Evolutionary conservation across 1,140 invertebrate species (phyloP).

Genomic region (Drosophila kepulauana): DNA sequence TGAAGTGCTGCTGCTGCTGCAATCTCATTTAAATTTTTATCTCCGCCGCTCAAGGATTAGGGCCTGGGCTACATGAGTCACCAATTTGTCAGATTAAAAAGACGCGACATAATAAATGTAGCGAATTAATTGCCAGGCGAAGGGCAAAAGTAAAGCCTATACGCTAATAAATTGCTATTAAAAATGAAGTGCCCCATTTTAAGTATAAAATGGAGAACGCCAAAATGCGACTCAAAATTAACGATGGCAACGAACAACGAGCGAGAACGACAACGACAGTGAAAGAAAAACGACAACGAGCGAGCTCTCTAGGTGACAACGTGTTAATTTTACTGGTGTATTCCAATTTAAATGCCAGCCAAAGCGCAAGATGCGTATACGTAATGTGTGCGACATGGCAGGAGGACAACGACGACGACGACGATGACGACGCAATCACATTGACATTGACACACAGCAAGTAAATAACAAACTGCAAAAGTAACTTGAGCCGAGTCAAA

Average conservation of each 20-base stretch:
- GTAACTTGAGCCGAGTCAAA: background rate
- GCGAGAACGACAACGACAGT: background rate
- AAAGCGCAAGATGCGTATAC: conserved; percentile 24
- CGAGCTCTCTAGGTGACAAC: conserved; percentile 8
- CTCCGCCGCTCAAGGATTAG: conserved; percentile 26
- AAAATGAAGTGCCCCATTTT: conserved; percentile 50
- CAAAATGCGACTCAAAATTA: conserved; percentile 29
- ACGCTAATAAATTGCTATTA: conserved; percentile 59
- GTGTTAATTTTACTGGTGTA: conserved; percentile 23
- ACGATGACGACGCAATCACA: background rate
- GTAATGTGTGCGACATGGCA: conserved; percentile 6
- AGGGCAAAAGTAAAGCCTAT: conserved; percentile 38
- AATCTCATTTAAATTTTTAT: conserved; percentile 49
- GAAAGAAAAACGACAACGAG: background rate
- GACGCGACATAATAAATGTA: conserved; percentile 60
- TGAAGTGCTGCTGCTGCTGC: conserved; percentile 18
- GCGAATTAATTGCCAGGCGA: conserved; percentile 59
- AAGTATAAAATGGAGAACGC: conserved; percentile 6
- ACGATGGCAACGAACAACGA: conserved; percentile 27
- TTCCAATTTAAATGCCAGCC: conserved; percentile 15
- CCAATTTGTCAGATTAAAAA: conserved; percentile 70
- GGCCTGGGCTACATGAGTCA: conserved; percentile 14
- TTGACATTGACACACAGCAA: conserved; percentile 24
- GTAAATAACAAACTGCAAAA: background rate
- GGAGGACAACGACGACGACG: no score